Conservation (phyloP, 2,888 invertebrate genomes). For the Euplexia lucipara region DNA sequence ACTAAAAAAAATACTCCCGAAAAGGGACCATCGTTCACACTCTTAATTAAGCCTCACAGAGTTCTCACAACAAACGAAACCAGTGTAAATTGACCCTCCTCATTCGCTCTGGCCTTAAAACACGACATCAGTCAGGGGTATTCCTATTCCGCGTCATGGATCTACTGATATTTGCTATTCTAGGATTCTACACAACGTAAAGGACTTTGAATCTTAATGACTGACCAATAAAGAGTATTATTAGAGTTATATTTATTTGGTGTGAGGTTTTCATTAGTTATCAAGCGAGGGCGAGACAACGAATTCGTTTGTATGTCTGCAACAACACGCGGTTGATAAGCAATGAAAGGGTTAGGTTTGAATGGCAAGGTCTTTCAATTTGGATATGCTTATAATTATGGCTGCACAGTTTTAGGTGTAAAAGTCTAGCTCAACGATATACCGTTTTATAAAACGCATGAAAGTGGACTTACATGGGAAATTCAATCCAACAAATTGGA, state of each 20-base stretch:
- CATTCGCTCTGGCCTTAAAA: conserved; percentile 48
- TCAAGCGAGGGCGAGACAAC: conserved; percentile 79
- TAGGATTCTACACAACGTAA: conserved; percentile 16
- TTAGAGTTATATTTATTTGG: conserved; percentile 15
- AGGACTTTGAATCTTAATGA: conserved; percentile 63
- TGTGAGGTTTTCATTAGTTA: conserved; percentile 82
- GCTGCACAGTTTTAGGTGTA: conserved; percentile 30
- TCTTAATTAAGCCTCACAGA: conserved; percentile 86
- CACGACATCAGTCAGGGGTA: conserved; percentile 54
- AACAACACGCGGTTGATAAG: conserved; percentile 85
- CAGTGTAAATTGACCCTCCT: conserved; percentile 73
- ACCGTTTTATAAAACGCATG: conserved; percentile 9
- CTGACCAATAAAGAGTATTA: conserved; percentile 55
- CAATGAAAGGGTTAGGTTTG: conserved; percentile 77
- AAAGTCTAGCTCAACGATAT: conserved; percentile 40
- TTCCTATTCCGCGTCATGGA: conserved; percentile 70
- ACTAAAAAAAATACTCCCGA: conserved; percentile 76
- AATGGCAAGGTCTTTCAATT: conserved; percentile 75
- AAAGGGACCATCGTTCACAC: conserved; percentile 85
- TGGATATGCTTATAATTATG: conserved; percentile 59
- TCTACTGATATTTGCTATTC: conserved; percentile 73
- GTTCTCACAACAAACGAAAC: conserved; percentile 80
- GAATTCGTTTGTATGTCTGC: conserved; percentile 84
- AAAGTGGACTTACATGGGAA: conserved; percentile 14
- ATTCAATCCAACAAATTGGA: neutral